Evolutionary conservation across 1,140 invertebrate genomes (phyloP), one percentile per base, ranked within the genome.

Genomic region (Drosophila lacteicornis): DNA sequence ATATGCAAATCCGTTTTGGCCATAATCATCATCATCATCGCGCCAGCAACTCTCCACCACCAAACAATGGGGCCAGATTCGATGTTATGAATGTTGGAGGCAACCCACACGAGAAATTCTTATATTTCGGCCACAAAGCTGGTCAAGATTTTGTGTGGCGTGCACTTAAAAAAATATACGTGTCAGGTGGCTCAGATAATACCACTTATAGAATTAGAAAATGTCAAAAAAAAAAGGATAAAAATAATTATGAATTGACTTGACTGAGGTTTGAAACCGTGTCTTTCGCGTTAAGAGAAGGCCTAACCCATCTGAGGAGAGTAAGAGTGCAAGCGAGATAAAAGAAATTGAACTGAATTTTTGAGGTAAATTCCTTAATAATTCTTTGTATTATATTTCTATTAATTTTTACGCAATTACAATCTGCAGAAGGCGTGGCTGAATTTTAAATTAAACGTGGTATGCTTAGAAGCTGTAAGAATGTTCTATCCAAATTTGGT

Each of bases 1-100:
- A 88, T 90, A 88, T 88, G 85, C 85, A 88, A 88, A 88, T 88
- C 81, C 75, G 49, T 66, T 85, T 56, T 69, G 62, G 42, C 80
- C 73, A 84, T 83, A 82, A 83, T 87, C 73, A 87, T 75, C 79
- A 60, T 67, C 79, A 60, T 49, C 66, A 59, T 63, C 46, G 36
- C 5, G 36, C 27, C 70, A 75, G 47, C 55, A 25, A 36, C 50
- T 56, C 27, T 76, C 74, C 57, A 45, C 36, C 33, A 42, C 45
- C 60, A 49, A 75, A 74, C 70, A 76, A 66, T 75, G 74, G 53
- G 60, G 49, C 53, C 49, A 60, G 27, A 62, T 63, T 75, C 40
- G 58, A 71, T 70, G 67, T 60, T 60, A 63, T 61, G 59, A 82
- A 73, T 75, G 63, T 62, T 58, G 65, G 46, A 40, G 53, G 57